A percentile compares a stretch with the other conserved stretches of the same genome.
phyloP scores from a whole-genome alignment of 2,888 invertebrate species.

The Philaethria dido region DNA sequence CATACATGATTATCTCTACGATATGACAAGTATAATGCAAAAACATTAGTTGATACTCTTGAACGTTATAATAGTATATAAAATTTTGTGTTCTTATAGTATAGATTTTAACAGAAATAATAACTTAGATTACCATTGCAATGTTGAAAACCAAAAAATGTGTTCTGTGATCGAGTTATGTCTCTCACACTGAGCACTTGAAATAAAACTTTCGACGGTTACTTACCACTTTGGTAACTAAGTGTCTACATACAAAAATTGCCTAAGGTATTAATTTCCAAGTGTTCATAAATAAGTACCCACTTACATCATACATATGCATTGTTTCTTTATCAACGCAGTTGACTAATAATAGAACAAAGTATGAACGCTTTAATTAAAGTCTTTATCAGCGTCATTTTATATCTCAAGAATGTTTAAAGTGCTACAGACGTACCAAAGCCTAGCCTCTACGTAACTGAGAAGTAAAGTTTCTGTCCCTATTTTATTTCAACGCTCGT shows the following conservation, averaged over 20 bases:
- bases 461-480: slow-evolving; percentile 1
- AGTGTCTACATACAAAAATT: background rate
- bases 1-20: slow-evolving; percentile 47
- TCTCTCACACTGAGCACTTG: slow-evolving; percentile 2
- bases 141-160: background rate
- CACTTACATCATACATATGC: slow-evolving; percentile 45
- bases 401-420: slow-evolving; percentile 26
- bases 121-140: background rate
- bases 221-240: slow-evolving; percentile 1
- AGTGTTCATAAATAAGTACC: background rate
- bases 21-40: slow-evolving; percentile 22
- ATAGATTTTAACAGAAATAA: background rate
- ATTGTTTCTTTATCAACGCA: slow-evolving; percentile 52
- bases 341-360: slow-evolving; percentile 45
- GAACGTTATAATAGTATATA: background rate
- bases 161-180: background rate
- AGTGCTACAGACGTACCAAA: background rate
- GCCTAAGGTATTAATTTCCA: background rate
- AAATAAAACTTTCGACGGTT: slow-evolving; percentile 8
- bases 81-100: background rate
- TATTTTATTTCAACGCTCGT: slow-evolving; percentile 50
- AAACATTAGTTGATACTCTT: background rate
- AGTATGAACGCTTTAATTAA: slow-evolving; percentile 50
- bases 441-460: background rate
- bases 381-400: slow-evolving; percentile 45